A percentile compares a stretch with the other conserved stretches of the same genome.
Conservation (phyloP, 2,797 vertebrate genomes). For the Myripristis murdjan region DNA sequence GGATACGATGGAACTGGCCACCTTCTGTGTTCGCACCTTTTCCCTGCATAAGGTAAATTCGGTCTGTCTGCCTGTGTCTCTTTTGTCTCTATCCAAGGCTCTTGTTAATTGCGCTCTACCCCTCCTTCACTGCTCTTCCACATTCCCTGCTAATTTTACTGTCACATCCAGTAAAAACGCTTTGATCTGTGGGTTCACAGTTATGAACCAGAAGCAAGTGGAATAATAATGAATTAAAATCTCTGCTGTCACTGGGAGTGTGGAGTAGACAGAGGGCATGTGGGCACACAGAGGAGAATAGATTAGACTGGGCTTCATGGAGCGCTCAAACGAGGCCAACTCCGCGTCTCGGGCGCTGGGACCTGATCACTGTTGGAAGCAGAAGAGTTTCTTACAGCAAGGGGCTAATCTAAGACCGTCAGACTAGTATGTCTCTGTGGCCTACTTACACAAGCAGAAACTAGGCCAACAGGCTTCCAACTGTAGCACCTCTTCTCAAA, state of each 20-base stretch:
- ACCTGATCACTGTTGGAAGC: slow-evolving; percentile 75
- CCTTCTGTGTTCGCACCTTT: slow-evolving; percentile 95
- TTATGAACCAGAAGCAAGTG: slow-evolving; percentile 27
- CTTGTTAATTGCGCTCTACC: slow-evolving; percentile 9
- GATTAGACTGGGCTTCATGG: slow-evolving; percentile 56
- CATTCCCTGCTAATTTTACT: slow-evolving; percentile 28
- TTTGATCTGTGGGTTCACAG: slow-evolving; percentile 39
- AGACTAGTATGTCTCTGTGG: slow-evolving; percentile 66
- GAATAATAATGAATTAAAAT: slow-evolving; percentile 20
- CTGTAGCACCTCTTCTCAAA: slow-evolving; percentile 34
- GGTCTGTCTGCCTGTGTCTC: neutral
- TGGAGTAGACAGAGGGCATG: neutral
- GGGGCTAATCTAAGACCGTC: slow-evolving; percentile 67
- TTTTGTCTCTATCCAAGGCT: slow-evolving; percentile 7
- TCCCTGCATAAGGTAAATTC: slow-evolving; percentile 94
- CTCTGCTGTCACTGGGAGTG: slow-evolving; percentile 2
- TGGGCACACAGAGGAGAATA: slow-evolving; percentile 45
- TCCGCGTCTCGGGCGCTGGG: slow-evolving; percentile 60
- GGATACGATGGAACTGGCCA: slow-evolving; percentile 97
- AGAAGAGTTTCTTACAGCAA: slow-evolving; percentile 61
- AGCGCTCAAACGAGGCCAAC: slow-evolving; percentile 68
- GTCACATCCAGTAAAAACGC: slow-evolving; percentile 16
- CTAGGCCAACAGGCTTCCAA: slow-evolving; percentile 74
- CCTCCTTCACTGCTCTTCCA: slow-evolving; percentile 26
- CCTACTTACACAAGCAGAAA: slow-evolving; percentile 79